A percentile compares a stretch with the other conserved stretches of the same genome.
Evolutionary conservation across 1,140 invertebrate genomes (phyloP).

Genomic region (Drosophila paulistorum): DNA sequence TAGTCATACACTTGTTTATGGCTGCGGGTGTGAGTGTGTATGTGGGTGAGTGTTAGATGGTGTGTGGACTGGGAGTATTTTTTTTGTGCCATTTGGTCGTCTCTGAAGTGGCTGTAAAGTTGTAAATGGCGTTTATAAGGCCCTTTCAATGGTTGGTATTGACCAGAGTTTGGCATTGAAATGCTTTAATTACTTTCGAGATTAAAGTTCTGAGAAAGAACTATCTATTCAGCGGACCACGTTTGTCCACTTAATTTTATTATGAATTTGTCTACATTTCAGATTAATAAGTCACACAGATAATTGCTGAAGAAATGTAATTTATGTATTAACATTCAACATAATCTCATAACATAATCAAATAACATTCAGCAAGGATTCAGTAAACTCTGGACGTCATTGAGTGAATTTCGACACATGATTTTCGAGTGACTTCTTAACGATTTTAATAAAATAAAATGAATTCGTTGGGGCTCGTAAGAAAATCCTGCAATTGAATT

Average conservation of each 20-base stretch:
- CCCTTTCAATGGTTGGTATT: conserved; percentile 6
- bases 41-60: not conserved
- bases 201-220: not conserved
- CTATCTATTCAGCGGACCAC: too few relatives aligned
- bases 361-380: too few relatives aligned
- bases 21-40: not conserved
- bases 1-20: conserved; percentile 60
- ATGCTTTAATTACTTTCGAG: conserved; percentile 3
- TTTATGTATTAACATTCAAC: too few relatives aligned
- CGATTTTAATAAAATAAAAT: not conserved
- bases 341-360: too few relatives aligned
- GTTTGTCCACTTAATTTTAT: too few relatives aligned
- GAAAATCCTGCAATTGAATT: not conserved
- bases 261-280: too few relatives aligned
- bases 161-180: not conserved
- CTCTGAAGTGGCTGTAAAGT: conserved; percentile 43
- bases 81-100: not conserved
- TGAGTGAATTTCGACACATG: not conserved
- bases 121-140: conserved; percentile 23
- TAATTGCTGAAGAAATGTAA: too few relatives aligned
- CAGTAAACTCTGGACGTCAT: too few relatives aligned
- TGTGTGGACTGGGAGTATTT: not conserved
- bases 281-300: too few relatives aligned
- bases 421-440: not conserved
- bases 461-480: not conserved